Base-by-base conservation (phyloP, 2,888 invertebrate genomes). In the Euplagia quadripunctaria region DNA sequence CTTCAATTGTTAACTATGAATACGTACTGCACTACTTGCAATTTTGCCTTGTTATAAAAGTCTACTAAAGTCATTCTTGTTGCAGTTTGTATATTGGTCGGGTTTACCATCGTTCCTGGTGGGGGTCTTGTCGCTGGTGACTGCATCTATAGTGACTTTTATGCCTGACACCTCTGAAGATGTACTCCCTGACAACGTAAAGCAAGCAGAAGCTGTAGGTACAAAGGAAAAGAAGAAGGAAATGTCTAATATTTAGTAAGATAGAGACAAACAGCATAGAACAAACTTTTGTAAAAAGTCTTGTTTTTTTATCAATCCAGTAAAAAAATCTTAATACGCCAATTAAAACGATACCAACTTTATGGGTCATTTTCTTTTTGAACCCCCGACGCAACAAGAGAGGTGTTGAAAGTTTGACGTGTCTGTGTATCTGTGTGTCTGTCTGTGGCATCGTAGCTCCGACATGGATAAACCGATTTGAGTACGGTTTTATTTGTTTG, bases 71-170 rank as follows among this genome's bases (percentile, higher is more conserved):
- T 31, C 31, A 8, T 65, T 46, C 8, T 0, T 43, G 7, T 76
- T 79, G 95, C 96, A 88, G 88, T 71, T 86, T 51, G 72, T 74
- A 31, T 86, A 82, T 75, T 88, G 88, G 88, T 65, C 81, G 0
- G 89, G 88, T 17, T 81, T 88, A 6, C 88, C 88, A 0, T 84
- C 88, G 0, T 71, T 88, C 0, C 79, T 88, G 16, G 84, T 89
- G 12, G 88, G 89, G 8, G 66, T 76, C 5, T 76, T 86, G 0
- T 86, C 88, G 0, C 70, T 88, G n/a, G 77, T 82, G 0, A 88
- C 89, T 3, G 88, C 85, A 0, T n/a, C 81, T 0, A 70, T 85
- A 4, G 85, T 88, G 7, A 76, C 83, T 51, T 71, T 88, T 65
- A 84, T 88, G 66, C 89, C 89, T 0, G 88, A 89, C 12, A 89